phyloP scores from a whole-genome alignment of 2,888 invertebrate species.

The Apocheima hispidaria region DNA sequence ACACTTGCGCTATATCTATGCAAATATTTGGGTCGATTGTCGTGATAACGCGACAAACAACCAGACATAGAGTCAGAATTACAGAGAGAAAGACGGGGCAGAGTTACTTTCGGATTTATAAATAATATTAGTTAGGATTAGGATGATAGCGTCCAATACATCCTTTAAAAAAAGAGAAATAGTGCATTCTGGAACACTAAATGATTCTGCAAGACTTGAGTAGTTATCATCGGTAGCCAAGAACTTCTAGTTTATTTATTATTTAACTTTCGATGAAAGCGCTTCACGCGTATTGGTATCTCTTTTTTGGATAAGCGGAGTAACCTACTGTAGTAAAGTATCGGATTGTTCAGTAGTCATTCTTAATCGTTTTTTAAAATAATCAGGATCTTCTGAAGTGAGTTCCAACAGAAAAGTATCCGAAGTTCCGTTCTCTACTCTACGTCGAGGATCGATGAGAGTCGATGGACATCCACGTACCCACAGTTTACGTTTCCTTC shows the following conservation, averaged over 20 bases:
- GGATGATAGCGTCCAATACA: constrained; percentile 54
- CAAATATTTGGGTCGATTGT: too few relatives aligned
- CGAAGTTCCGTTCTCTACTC: constrained; percentile 44
- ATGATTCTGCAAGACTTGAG: constrained; percentile 55
- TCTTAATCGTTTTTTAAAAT: constrained; percentile 50
- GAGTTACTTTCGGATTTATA: too few relatives aligned
- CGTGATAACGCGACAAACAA: too few relatives aligned
- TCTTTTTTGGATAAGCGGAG: constrained; percentile 48
- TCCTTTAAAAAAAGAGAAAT: constrained; percentile 56
- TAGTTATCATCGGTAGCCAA: constrained; percentile 39
- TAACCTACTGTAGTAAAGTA: constrained; percentile 49
- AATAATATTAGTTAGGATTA: constrained; percentile 50
- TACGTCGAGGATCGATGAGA: constrained; percentile 51
- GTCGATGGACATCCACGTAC: constrained; percentile 50
- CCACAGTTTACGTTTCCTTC: constrained; percentile 48
- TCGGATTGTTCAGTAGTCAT: constrained; percentile 50
- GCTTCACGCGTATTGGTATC: constrained; percentile 50
- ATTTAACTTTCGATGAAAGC: constrained; percentile 48
- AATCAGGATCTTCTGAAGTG: constrained; percentile 49
- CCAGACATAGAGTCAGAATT: too few relatives aligned
- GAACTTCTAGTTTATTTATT: constrained; percentile 49
- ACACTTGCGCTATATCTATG: too few relatives aligned
- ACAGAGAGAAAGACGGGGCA: too few relatives aligned
- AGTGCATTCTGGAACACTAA: constrained; percentile 57
- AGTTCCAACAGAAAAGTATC: constrained; percentile 45